Evolutionary conservation across 2,113 vertebrate species (phyloP).

Genomic region (Poeciliopsis retropinna): DNA sequence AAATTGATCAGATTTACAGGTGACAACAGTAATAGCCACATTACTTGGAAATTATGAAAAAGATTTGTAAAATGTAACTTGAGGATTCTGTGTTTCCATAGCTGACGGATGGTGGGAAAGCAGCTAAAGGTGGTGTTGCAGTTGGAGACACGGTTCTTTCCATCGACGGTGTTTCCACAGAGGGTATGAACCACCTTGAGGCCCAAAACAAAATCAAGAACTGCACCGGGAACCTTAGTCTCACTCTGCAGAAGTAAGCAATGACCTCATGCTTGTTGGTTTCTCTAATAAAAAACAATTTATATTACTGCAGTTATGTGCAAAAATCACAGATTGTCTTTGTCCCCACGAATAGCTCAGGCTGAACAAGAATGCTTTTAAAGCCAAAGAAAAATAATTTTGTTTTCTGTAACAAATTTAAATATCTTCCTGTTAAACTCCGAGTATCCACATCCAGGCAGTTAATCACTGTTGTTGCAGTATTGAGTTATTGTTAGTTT

Average conservation of each 20-base stretch:
- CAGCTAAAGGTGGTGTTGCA: slow-evolving; percentile 85
- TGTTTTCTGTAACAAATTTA: slow-evolving; percentile 26
- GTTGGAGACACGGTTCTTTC: slow-evolving; percentile 93
- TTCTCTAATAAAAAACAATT: slow-evolving; percentile 11
- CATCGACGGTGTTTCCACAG: slow-evolving; percentile 91
- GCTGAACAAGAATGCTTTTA: slow-evolving; percentile 8
- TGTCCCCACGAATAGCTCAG: slow-evolving; percentile 27
- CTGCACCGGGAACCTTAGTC: slow-evolving; percentile 88
- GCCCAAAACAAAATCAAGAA: slow-evolving; percentile 99
- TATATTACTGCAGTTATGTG: slow-evolving; percentile 12
- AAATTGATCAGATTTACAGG: no score
- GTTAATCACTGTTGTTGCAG: slow-evolving; percentile 59
- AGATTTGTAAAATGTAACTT: no score
- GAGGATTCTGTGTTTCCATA: slow-evolving; percentile 71
- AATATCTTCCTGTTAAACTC: slow-evolving; percentile 32
- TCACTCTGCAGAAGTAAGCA: slow-evolving; percentile 93
- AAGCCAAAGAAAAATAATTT: slow-evolving; percentile 12
- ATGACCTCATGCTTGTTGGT: slow-evolving; percentile 16
- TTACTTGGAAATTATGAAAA: no score
- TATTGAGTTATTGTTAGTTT: slow-evolving; percentile 45
- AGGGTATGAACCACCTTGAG: slow-evolving; percentile 96
- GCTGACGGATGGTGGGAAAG: slow-evolving; percentile 92
- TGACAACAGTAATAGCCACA: no score
- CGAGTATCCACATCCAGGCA: slow-evolving; percentile 41
- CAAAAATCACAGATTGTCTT: slow-evolving; percentile 29